phyloP scores from a whole-genome alignment of 2,888 invertebrate species.

The Parnassius orleans region DNA sequence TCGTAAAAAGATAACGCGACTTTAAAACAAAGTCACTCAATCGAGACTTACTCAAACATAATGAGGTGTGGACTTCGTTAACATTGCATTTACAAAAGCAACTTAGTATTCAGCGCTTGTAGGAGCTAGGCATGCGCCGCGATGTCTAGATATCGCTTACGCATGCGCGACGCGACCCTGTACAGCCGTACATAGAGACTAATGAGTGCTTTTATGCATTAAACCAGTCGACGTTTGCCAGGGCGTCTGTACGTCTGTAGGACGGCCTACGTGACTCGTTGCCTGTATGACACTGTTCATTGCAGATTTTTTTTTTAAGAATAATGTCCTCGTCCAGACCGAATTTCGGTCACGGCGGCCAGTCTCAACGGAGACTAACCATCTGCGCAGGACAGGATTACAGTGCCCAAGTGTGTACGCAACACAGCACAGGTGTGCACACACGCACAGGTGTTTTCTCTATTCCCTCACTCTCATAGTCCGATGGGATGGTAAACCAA shows the following conservation, averaged over 20 bases:
- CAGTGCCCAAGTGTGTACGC: too few species aligned
- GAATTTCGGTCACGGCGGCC: too few species aligned
- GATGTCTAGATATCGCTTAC: conserved; percentile 12
- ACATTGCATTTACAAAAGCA: background rate
- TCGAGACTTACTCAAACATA: conserved; percentile 2
- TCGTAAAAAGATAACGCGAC: too few species aligned
- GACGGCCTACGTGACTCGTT: conserved; percentile 45
- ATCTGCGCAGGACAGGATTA: too few species aligned
- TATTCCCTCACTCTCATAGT: too few species aligned
- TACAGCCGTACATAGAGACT: conserved; percentile 14
- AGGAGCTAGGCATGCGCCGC: conserved; percentile 6
- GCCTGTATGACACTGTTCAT: conserved; percentile 30
- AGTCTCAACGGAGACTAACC: too few species aligned
- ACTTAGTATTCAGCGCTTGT: conserved; percentile 13
- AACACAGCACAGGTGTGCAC: too few species aligned
- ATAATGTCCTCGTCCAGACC: too few species aligned
- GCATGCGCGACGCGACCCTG: conserved; percentile 14
- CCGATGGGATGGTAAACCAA: too few species aligned
- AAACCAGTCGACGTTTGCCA: conserved; percentile 34
- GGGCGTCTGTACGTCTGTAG: conserved; percentile 52
- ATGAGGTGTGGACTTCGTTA: background rate
- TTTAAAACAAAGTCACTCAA: background rate
- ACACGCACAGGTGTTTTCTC: too few species aligned
- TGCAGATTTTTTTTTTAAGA: background rate
- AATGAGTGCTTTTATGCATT: conserved; percentile 15